Base-by-base conservation (phyloP, 1,140 invertebrate species). In the Prorops nasuta region DNA sequence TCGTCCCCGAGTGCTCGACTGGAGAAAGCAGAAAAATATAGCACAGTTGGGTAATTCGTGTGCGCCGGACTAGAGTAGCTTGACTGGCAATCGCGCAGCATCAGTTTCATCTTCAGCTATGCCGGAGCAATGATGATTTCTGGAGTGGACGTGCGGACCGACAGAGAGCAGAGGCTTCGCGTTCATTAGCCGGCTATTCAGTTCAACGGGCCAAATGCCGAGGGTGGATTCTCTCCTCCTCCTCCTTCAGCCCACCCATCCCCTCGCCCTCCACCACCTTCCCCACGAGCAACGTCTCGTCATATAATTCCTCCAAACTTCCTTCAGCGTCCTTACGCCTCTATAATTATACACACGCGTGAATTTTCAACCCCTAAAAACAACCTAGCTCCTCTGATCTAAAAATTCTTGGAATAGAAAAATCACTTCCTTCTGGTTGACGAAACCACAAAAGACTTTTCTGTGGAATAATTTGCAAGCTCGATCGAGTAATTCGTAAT, bases 171-270 rank as follows among this genome's bases (percentile, higher is more conserved):
- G 56, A 60, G 65, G 68, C 69, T 65, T 63, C 61, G 60, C 66
- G 72, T 74, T 75, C 71, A 75, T 75, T 75, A 74, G 70, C 70
- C 58, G 60, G 65, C 72, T 75, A 75, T 75, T 75, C 72, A 75
- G 66, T 72, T 70, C 64, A 68, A 66, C 66, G 61, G 68, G 64
- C 68, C 68, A 71, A 71, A 63, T 62, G 64, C 62, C 61, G 69
- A 72, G 72, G 72, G 71, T 73, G 70, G 68, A 65, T 69, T 58
- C 24, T 6, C 10, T 10, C 64, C 61, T 60, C 67, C 69, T 68
- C 63, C 59, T 72, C 66, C 68, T 59, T 52, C 35, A 44, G 35
- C n/a, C 31, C 22, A 57, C 61, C 56, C n/a, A n/a, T 72, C 66
- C 68, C 58, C 54, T 36, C 43, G 35, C n/a, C 31, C 22, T 60